Percentiles rank a stretch among this genome's conserved stretches.
These are phyloP conservation scores for Drosophila anceps DNA, from an alignment of 2,888 invertebrate species.

Conservation along the genomic window DNA sequence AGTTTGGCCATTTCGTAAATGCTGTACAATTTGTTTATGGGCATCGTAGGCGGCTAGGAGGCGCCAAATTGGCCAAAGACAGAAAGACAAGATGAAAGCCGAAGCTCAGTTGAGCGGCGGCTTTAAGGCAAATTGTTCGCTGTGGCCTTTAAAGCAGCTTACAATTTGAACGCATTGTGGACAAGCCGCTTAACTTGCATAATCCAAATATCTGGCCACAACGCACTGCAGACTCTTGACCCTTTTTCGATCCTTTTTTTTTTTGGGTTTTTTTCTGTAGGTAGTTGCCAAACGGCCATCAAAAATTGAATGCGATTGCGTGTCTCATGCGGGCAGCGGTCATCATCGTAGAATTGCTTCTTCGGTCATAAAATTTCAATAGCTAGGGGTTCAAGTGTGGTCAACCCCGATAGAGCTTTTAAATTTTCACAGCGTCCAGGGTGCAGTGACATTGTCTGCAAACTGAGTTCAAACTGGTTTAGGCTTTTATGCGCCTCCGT, in stretches of 20 bases:
- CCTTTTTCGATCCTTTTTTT: conserved; percentile 22
- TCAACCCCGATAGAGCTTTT: conserved; percentile 33
- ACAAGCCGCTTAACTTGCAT: conserved; percentile 82
- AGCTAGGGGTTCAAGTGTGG: conserved; percentile 33
- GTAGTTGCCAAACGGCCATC: conserved; percentile 34
- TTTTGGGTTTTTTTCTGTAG: conserved; percentile 9
- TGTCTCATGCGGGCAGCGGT: conserved; percentile 52
- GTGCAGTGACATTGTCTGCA: conserved; percentile 47
- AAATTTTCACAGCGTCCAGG: conserved; percentile 3
- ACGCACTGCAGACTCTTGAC: conserved; percentile 77
- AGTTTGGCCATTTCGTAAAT: conserved; percentile 50
- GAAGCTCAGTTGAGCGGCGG: conserved; percentile 33
- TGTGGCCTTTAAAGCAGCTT: conserved; percentile 69
- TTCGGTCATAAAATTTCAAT: conserved; percentile 72
- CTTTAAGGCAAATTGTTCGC: conserved; percentile 48
- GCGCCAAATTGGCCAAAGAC: conserved; percentile 36
- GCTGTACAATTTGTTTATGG: conserved; percentile 57
- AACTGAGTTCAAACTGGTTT: conserved; percentile 48
- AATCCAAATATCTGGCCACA: conserved; percentile 82
- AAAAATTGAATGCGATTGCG: conserved; percentile 56
- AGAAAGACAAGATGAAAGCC: conserved; percentile 22
- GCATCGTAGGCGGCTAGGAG: conserved; percentile 29
- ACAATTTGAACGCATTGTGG: conserved; percentile 63
- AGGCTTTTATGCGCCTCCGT: conserved; percentile 28
- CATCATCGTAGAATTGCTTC: conserved; percentile 50